A percentile compares a stretch with the other conserved stretches of the same genome.
phyloP scores from a whole-genome alignment of 1,140 invertebrate species.

The Patella vulgata region DNA sequence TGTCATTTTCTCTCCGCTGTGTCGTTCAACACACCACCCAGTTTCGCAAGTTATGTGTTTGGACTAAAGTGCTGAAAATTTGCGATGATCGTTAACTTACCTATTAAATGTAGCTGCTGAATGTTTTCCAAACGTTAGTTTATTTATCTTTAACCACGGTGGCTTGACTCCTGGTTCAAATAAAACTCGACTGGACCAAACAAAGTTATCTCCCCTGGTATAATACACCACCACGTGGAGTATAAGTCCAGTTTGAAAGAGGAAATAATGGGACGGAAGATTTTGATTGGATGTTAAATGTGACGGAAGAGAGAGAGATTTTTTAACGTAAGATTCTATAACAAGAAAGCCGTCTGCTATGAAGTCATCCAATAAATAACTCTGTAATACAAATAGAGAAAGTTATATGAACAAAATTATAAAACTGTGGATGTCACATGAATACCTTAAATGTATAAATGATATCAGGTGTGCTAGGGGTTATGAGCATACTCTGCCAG shows the following conservation, averaged over 20 bases:
- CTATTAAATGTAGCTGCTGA: too few species aligned
- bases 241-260: constrained; percentile 26
- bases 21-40: too few species aligned
- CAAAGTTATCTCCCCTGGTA: constrained; percentile 29
- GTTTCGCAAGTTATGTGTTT: too few species aligned
- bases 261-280: constrained; percentile 33
- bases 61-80: too few species aligned
- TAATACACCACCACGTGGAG: constrained; percentile 56
- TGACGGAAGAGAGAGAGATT: constrained; percentile 18
- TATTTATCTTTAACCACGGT: constrained; percentile 12
- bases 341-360: constrained; percentile 19
- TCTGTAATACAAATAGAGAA: constrained; percentile 9
- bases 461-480: too few species aligned
- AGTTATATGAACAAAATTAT: too few species aligned
- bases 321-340: constrained; percentile 20
- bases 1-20: too few species aligned
- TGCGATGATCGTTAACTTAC: too few species aligned
- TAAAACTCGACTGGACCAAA: constrained; percentile 42
- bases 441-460: too few species aligned
- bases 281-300: constrained; percentile 21
- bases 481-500: too few species aligned
- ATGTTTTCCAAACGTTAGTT: constrained; percentile 29
- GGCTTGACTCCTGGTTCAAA: constrained; percentile 7
- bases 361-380: constrained; percentile 10
- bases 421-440: too few species aligned